These are phyloP conservation scores for Xiphias gladius DNA, from an alignment of 2,113 vertebrate species.

Conservation along the genomic window DNA sequence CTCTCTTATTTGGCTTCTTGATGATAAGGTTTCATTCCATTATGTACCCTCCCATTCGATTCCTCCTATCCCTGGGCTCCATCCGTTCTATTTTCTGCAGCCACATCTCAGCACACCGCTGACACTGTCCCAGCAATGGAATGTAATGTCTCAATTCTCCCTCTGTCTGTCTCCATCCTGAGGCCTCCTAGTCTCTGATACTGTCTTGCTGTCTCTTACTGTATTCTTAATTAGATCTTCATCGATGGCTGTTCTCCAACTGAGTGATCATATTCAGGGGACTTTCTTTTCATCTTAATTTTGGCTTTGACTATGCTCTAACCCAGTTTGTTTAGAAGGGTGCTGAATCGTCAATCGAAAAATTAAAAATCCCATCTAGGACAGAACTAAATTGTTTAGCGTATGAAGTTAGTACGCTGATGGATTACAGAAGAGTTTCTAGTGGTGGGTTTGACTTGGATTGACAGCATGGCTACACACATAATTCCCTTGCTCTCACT, in stretches of 20 bases:
- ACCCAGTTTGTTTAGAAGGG: too few relatives aligned
- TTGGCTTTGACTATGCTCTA: slow-evolving; percentile 85
- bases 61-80: slow-evolving; percentile 31
- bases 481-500: too few relatives aligned
- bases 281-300: slow-evolving; percentile 86
- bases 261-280: slow-evolving; percentile 86
- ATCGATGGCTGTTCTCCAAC: slow-evolving; percentile 86
- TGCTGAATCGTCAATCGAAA: too few relatives aligned
- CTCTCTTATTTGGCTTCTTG: slow-evolving; percentile 60
- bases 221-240: slow-evolving; percentile 89
- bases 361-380: too few relatives aligned
- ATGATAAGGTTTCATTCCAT: slow-evolving; percentile 67
- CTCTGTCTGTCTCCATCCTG: slow-evolving; percentile 66
- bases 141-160: slow-evolving; percentile 36
- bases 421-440: too few relatives aligned
- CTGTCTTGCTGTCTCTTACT: slow-evolving; percentile 88
- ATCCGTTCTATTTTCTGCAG: slow-evolving; percentile 42
- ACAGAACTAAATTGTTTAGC: too few relatives aligned
- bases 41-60: slow-evolving; percentile 65
- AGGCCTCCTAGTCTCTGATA: slow-evolving; percentile 53
- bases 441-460: too few relatives aligned
- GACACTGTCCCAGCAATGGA: slow-evolving; percentile 44
- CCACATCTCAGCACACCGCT: slow-evolving; percentile 45
- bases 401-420: too few relatives aligned
- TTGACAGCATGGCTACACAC: too few relatives aligned